Base-by-base conservation (phyloP, 2,113 vertebrate genomes). In the Sialia sialis region DNA sequence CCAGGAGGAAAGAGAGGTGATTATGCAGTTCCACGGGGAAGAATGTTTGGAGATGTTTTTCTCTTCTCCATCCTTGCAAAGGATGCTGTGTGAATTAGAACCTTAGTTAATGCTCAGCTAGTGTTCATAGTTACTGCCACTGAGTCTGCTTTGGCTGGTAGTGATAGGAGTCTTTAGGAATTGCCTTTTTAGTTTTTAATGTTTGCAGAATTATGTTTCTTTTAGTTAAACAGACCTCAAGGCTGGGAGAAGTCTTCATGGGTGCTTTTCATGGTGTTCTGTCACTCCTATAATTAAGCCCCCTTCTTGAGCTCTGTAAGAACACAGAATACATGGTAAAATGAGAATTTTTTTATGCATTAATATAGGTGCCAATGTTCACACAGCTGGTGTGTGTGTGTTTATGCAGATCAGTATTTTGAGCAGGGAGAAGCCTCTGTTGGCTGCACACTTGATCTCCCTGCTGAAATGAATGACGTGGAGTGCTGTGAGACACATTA, bases 381-480 rank as follows among this genome's bases (percentile, higher is more conserved):
- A 46, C 32, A 77, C 29, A 73, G 49, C 36, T 78, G 82, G 21
- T 14, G 60, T 55, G 38, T 30, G 38, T 30, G 29, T 89, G 55
- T 82, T 85, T 39, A 79, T 70, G 83, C 48, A 69, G 56, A 34
- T 22, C 43, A 43, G n/a, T 70, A 68, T 95, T 95, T 26, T 82
- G 70, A 73, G 54, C 67, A 41, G 49, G 44, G 74, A 95, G 80
- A 91, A 78, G 44, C 51, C 76, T 87, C 90, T 46, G 34, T 34
- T 88, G 66, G 58, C 87, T 87, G 91, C 75, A 95, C 64, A 76
- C 59, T 97, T 95, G 75, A 93, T 96, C 75, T 95, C 46, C 46
- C 46, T 23, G 5, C 85, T 91, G 68, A 51, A 86, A 55, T 84
- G 91, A 96, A 90, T 90, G 94, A 92, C 3, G 2, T 73, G 94